These are phyloP conservation scores for Atta texana DNA, from an alignment of 1,140 invertebrate genomes.

Conservation along the genomic window DNA sequence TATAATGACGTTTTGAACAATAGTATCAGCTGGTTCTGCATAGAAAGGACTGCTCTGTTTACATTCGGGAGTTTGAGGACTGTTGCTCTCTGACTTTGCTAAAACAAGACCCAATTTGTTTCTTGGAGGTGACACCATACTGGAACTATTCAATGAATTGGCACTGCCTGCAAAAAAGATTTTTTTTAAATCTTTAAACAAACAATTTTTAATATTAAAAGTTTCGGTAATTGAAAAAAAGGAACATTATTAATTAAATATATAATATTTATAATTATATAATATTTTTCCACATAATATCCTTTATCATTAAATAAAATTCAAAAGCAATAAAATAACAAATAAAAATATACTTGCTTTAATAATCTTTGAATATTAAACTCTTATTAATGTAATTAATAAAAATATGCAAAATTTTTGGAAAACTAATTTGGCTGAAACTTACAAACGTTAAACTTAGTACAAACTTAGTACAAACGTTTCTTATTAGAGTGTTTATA, in stretches of 20 bases:
- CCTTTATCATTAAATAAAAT: neutral
- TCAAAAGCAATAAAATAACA: neutral
- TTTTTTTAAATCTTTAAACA: neutral
- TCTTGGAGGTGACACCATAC: constrained; percentile 81
- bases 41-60: constrained; percentile 95
- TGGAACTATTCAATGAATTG: constrained; percentile 84
- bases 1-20: constrained; percentile 86
- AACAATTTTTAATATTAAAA: neutral
- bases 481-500: too few species aligned
- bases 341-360: neutral
- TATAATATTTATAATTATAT: too few species aligned
- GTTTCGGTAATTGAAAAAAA: neutral
- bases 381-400: neutral
- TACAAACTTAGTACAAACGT: too few species aligned
- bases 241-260: neutral
- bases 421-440: too few species aligned
- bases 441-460: too few species aligned
- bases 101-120: constrained; percentile 84
- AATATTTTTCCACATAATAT: neutral
- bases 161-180: constrained; percentile 77
- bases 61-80: constrained; percentile 82
- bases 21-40: constrained; percentile 95
- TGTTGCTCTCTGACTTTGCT: constrained; percentile 82
- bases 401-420: neutral
- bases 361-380: neutral